phyloP scores from a whole-genome alignment of 2,888 invertebrate species.

The Doris montereyensis region DNA sequence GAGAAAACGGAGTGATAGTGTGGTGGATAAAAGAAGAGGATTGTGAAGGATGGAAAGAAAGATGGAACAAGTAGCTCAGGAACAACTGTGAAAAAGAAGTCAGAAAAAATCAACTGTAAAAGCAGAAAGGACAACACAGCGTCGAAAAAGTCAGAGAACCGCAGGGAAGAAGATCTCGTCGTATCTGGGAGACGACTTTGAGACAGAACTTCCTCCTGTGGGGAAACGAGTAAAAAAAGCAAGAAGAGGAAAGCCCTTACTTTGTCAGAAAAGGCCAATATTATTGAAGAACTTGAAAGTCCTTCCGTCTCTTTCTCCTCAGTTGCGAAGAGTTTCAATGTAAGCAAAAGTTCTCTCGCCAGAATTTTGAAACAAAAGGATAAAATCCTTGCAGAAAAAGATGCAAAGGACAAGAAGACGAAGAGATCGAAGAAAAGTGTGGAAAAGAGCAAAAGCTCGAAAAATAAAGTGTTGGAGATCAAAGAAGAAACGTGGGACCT shows the following conservation, averaged over 20 bases:
- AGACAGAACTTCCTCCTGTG: no score
- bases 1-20: background rate
- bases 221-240: no score
- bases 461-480: background rate
- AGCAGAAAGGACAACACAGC: background rate
- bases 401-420: background rate
- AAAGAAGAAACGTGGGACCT: constrained; percentile 7
- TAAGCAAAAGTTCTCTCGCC: background rate
- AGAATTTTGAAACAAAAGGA: constrained; percentile 15
- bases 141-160: no score
- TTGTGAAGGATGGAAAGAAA: background rate
- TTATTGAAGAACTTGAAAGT: background rate
- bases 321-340: background rate
- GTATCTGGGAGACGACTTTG: no score
- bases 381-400: background rate
- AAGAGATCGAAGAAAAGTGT: background rate
- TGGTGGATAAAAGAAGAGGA: background rate
- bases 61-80: background rate
- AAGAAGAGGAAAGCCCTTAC: background rate
- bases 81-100: background rate
- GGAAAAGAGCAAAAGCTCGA: background rate
- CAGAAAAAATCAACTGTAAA: background rate
- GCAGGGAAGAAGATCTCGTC: no score
- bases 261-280: background rate
- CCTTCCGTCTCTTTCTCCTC: no score